phyloP scores from a whole-genome alignment of 1,140 invertebrate species.

The Sesamia nonagrioides region DNA sequence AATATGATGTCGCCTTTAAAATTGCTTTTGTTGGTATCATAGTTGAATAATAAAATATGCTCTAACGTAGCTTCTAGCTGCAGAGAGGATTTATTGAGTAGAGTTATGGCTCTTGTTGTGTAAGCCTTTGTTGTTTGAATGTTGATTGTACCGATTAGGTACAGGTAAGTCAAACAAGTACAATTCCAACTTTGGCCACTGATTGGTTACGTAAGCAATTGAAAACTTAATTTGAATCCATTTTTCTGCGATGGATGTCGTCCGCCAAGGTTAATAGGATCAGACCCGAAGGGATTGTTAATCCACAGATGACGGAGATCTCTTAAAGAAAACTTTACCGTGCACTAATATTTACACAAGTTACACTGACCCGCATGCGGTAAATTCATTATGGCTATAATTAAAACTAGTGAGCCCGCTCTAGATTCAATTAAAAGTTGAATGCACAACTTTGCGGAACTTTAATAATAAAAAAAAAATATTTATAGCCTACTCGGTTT shows the following conservation, averaged over 20 bases:
- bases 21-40: neutral
- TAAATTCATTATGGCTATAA: neutral
- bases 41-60: too few relatives aligned
- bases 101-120: neutral
- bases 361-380: too few relatives aligned
- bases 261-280: constrained; percentile 10
- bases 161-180: constrained; percentile 10
- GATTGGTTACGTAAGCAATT: constrained; percentile 20
- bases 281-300: constrained; percentile 20
- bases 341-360: neutral
- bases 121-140: neutral
- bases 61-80: neutral
- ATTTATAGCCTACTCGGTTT: neutral
- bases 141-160: too few relatives aligned
- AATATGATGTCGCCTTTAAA: neutral
- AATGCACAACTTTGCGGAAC: neutral
- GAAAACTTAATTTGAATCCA: constrained; percentile 42
- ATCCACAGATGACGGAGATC: neutral
- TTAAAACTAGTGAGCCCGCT: too few relatives aligned
- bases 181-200: constrained; percentile 28
- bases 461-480: neutral
- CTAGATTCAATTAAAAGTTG: constrained; percentile 23
- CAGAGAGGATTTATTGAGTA: neutral
- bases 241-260: neutral
- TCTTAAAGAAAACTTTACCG: neutral